A percentile compares a stretch with the other conserved stretches of the same genome.
These are phyloP conservation scores for Lepas anatifera DNA, from an alignment of 2,888 invertebrate species.

Conservation along the genomic window DNA sequence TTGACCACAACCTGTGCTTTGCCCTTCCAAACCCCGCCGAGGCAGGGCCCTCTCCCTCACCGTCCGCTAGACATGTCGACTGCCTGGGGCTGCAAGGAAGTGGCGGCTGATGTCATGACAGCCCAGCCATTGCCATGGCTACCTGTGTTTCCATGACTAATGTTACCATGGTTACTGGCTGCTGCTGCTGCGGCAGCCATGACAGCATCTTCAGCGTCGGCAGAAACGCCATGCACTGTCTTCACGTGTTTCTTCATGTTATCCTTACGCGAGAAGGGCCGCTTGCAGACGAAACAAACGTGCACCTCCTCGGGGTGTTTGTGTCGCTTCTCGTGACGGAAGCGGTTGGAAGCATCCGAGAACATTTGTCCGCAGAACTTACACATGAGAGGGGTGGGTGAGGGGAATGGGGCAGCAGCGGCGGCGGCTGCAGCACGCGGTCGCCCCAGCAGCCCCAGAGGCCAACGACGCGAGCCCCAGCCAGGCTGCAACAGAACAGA, in stretches of 20 bases:
- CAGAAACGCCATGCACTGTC: slow-evolving; percentile 1
- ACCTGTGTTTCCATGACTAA: neutral
- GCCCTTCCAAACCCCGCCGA: neutral
- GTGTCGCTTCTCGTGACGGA: slow-evolving; percentile 12
- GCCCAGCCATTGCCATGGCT: slow-evolving; percentile 3
- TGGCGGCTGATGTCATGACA: neutral
- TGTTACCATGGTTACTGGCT: no score
- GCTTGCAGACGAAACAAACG: slow-evolving; percentile 13
- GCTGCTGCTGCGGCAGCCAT: no score
- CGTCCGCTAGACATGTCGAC: neutral
- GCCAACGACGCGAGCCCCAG: neutral
- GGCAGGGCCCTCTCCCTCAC: neutral
- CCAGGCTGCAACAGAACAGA: neutral
- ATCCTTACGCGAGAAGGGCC: slow-evolving; percentile 14
- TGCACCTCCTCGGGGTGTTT: slow-evolving; percentile 11
- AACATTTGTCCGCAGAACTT: slow-evolving; percentile 13
- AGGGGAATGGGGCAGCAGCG: neutral
- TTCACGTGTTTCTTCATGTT: slow-evolving; percentile 14
- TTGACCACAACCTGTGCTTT: no score
- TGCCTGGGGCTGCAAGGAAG: neutral
- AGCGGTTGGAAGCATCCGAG: slow-evolving; percentile 11
- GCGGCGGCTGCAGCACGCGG: neutral
- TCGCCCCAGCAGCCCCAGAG: neutral
- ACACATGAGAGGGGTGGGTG: slow-evolving; percentile 13
- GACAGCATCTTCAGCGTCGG: neutral